Base-by-base conservation (phyloP, 2,888 invertebrate species). In the Drosophila paranaensis region DNA sequence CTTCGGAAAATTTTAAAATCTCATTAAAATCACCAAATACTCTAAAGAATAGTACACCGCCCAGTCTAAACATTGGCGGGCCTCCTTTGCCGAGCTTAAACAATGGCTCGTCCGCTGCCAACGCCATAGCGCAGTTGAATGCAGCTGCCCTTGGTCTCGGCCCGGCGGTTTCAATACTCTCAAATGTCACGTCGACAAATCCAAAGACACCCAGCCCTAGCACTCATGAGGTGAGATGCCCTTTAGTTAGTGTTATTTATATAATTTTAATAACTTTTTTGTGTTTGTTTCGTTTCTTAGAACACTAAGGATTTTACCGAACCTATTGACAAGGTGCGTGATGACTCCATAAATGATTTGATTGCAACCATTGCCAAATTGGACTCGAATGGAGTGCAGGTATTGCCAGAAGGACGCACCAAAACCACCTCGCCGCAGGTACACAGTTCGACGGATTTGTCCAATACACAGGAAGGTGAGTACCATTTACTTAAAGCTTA, bases 331-430 rank as follows among this genome's bases (percentile, higher is more conserved):
- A 96, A 96, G 91, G 96, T 96, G 91, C 96, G 97, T 92, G 96
- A 96, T 91, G 97, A 97, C 91, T 96, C 96, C 2, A 96, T 97
- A 72, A 96, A 96, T 91, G 97, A 97, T 94, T 93, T 97, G 78
- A 96, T 97, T 96, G 96, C 96, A 67, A 97, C 97, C 68, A 97
- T 97, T 91, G 97, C 97, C 74, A 97, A 97, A 93, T 93, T 97
- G 87, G 97, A 97, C 93, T 96, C 96, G 30, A 97, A 97, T 93
- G 97, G 97, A 48, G 97, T 97, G 71, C 96, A 96, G 91, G 95
- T 95, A 33, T 93, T 95, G 79, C 95, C 95, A 0, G 95, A 95
- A 68, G 92, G 93, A 27, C 90, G 93, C 63, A 92, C 93, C 60
- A 93, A 93, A 89, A 94, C 94, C 63, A 94, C 94, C 63, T 95